A percentile compares a stretch with the other conserved stretches of the same genome.
phyloP scores from a whole-genome alignment of 1,140 invertebrate genomes.

The Drosophila ogumai region DNA sequence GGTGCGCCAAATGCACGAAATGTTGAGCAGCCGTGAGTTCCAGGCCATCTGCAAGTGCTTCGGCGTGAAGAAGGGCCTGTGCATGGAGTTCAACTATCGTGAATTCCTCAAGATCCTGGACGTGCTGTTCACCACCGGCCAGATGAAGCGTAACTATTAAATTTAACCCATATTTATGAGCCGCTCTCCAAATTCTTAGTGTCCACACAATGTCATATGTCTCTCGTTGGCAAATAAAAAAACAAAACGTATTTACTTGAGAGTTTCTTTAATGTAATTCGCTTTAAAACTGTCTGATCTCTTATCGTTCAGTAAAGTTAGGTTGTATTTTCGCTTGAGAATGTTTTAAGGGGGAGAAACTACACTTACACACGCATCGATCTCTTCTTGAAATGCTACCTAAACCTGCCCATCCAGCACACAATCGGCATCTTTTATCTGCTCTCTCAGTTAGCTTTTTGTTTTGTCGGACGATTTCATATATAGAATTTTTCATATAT shows the following conservation, averaged over 20 bases:
- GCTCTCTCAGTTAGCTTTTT: slow-evolving; percentile 18
- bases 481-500: slow-evolving; percentile 23
- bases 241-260: slow-evolving; percentile 34
- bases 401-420: slow-evolving; percentile 23
- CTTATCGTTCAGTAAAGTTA: slow-evolving; percentile 39
- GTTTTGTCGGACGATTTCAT: slow-evolving; percentile 40
- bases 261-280: slow-evolving; percentile 53
- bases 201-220: not conserved
- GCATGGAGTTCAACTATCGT: slow-evolving; percentile 79
- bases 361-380: slow-evolving; percentile 35
- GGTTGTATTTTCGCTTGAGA: slow-evolving; percentile 43
- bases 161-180: not conserved
- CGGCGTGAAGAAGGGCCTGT: slow-evolving; percentile 86
- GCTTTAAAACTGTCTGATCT: slow-evolving; percentile 40
- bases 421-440: slow-evolving; percentile 16
- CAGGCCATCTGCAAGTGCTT: slow-evolving; percentile 89
- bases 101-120: slow-evolving; percentile 78
- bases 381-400: slow-evolving; percentile 45
- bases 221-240: slow-evolving; percentile 25
- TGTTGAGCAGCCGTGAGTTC: slow-evolving; percentile 87
- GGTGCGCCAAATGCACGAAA: slow-evolving; percentile 86
- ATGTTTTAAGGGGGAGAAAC: slow-evolving; percentile 38
- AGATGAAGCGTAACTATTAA: slow-evolving; percentile 80
- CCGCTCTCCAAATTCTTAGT: slow-evolving; percentile 34
- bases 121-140: slow-evolving; percentile 69